These are phyloP conservation scores for Caenorhabditis macrosperma DNA, from an alignment of 2,888 invertebrate genomes.

Conservation along the genomic window DNA sequence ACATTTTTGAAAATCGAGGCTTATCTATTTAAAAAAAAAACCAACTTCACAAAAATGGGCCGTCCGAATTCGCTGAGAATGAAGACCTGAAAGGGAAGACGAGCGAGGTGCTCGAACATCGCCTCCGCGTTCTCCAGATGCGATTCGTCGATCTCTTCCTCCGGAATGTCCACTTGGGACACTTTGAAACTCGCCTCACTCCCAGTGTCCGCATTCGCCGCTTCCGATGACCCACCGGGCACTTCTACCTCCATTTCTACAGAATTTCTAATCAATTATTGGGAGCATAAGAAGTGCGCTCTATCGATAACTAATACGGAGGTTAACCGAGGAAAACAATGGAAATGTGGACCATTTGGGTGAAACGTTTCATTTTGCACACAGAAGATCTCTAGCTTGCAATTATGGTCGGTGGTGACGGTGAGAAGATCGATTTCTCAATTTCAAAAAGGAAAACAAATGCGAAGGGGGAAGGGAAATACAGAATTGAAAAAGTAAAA, in stretches of 20 bases:
- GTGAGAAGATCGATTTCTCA: not conserved
- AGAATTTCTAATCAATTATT: not conserved
- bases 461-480: constrained; percentile 13
- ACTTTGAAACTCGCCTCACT: constrained; percentile 56
- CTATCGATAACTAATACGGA: not conserved
- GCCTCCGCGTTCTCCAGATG: constrained; percentile 56
- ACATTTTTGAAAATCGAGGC: too few species aligned
- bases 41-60: constrained; percentile 76
- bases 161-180: constrained; percentile 36
- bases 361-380: constrained; percentile 4
- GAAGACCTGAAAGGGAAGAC: constrained; percentile 73
- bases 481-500: not conserved
- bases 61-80: constrained; percentile 77
- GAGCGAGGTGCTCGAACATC: constrained; percentile 66
- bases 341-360: not conserved
- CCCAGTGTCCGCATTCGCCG: constrained; percentile 31
- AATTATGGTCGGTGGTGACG: not conserved
- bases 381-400: not conserved
- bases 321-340: not conserved
- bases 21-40: not conserved
- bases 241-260: constrained; percentile 56
- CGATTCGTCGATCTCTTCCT: constrained; percentile 30
- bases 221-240: constrained; percentile 57
- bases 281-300: not conserved
- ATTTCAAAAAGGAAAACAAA: constrained; percentile 11